phyloP scores from a whole-genome alignment of 2,113 vertebrate genomes.

The Salvelinus fontinalis region DNA sequence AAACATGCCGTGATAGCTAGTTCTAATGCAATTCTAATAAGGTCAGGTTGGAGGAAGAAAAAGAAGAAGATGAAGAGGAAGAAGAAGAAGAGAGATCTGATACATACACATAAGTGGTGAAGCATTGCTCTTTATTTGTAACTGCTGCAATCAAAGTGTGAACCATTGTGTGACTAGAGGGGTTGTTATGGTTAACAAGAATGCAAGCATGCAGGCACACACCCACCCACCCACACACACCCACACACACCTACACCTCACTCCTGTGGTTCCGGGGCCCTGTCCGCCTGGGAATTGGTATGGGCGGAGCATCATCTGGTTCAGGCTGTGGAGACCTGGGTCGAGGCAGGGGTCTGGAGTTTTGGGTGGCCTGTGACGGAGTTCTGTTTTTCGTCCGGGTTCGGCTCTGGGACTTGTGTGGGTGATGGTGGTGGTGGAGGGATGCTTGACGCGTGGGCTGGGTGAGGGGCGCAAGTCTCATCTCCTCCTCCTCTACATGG shows the following conservation, averaged over 20 bases:
- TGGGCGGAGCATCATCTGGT: background rate
- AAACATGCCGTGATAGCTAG: no score
- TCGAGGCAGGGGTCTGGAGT: background rate
- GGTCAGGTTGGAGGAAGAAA: no score
- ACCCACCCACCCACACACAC: background rate
- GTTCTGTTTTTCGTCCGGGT: background rate
- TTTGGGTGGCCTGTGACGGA: background rate
- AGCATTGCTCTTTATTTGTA: no score
- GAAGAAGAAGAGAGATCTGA: no score
- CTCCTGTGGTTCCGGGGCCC: background rate
- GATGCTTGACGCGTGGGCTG: background rate
- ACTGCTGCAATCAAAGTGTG: no score
- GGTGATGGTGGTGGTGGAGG: background rate
- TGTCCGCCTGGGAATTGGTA: background rate
- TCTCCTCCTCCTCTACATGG: slow-evolving; percentile 4
- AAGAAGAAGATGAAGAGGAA: no score
- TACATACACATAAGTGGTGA: no score
- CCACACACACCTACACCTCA: background rate
- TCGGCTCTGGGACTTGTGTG: background rate
- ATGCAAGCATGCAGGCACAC: background rate
- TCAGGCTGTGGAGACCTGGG: background rate
- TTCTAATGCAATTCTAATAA: no score
- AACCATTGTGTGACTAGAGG: background rate
- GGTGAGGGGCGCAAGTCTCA: background rate
- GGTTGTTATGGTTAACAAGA: background rate